These are phyloP conservation scores for Avahi laniger DNA, from an alignment of 2,797 vertebrate genomes.

Conservation along the genomic window DNA sequence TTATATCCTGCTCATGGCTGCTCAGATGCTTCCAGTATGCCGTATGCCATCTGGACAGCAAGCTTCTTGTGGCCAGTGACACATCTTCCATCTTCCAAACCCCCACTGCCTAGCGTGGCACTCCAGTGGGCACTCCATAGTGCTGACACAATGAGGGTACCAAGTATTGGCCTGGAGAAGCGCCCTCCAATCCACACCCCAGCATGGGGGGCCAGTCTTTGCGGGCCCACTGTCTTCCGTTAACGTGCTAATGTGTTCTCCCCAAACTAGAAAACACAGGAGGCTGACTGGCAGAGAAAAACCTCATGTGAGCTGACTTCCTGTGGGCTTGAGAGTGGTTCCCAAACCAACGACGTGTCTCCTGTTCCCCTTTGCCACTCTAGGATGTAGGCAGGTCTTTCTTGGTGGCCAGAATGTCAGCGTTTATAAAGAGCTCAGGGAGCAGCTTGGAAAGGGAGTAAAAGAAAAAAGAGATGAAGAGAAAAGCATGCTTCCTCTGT, in stretches of 20 bases:
- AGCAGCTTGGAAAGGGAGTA: background rate
- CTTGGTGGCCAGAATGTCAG: background rate
- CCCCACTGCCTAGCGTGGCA: background rate
- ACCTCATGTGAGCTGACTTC: constrained; percentile 22
- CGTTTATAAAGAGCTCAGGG: constrained; percentile 36
- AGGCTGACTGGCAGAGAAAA: background rate
- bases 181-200: background rate
- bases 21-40: background rate
- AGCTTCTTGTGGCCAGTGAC: background rate
- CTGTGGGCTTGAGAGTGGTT: background rate
- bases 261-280: background rate
- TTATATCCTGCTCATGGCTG: constrained; percentile 16
- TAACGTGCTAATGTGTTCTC: background rate
- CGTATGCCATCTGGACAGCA: background rate
- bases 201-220: background rate
- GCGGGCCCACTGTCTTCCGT: background rate
- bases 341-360: background rate
- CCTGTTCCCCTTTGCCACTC: constrained; percentile 2
- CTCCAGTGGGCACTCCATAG: background rate
- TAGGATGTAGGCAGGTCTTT: constrained; percentile 22
- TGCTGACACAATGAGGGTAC: background rate
- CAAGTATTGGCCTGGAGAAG: background rate
- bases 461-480: background rate
- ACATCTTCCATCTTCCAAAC: background rate
- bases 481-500: background rate